phyloP scores from a whole-genome alignment of 2,797 vertebrate genomes.

The Malacoctenus gilli region DNA sequence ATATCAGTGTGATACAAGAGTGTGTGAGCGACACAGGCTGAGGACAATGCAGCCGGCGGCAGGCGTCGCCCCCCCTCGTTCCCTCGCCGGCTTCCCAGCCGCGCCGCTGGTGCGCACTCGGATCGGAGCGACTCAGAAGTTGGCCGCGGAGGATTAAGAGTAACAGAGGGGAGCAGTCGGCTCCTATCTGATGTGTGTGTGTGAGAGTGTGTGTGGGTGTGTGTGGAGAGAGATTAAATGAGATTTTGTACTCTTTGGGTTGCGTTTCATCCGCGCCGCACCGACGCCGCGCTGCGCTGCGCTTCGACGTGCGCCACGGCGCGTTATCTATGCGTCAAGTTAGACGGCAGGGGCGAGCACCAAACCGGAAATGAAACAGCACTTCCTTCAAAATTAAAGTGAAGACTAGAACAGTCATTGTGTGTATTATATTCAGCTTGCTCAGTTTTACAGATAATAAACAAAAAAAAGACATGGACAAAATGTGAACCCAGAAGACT shows the following conservation, averaged over 20 bases:
- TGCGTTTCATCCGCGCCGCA: slow-evolving; percentile 34
- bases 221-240: too few relatives aligned
- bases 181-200: neutral
- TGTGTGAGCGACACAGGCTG: slow-evolving; percentile 38
- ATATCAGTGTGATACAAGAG: neutral
- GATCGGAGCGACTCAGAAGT: slow-evolving; percentile 34
- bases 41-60: slow-evolving; percentile 46
- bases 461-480: too few relatives aligned
- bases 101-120: slow-evolving; percentile 35
- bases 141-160: neutral
- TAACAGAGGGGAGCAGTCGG: neutral
- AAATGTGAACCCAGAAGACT: too few relatives aligned
- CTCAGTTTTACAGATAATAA: neutral
- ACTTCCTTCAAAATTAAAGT: slow-evolving; percentile 55
- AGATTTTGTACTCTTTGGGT: slow-evolving; percentile 27
- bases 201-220: neutral
- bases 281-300: slow-evolving; percentile 36
- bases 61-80: slow-evolving; percentile 73
- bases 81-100: slow-evolving; percentile 29
- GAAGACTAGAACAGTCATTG: too few relatives aligned
- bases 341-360: neutral
- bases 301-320: slow-evolving; percentile 55
- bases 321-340: slow-evolving; percentile 44
- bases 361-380: slow-evolving; percentile 41
- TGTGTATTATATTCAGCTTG: too few relatives aligned